Conservation (phyloP, 2,888 invertebrate species). For the Melanophora roralis region DNA sequence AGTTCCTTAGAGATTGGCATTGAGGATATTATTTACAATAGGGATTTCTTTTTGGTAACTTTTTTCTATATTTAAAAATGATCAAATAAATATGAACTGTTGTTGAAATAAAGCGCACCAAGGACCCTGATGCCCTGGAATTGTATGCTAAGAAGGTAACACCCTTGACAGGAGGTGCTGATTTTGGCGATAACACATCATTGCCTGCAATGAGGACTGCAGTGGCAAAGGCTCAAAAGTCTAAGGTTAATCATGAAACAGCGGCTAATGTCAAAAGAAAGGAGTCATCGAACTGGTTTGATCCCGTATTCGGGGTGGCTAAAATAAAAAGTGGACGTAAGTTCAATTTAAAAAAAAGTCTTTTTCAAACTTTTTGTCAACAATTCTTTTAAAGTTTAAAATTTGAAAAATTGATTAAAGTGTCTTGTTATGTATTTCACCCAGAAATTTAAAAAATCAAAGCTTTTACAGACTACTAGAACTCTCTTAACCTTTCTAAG, state of each 20-base stretch:
- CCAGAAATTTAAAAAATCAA: too few species aligned
- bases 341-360: constrained; percentile 37
- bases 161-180: constrained; percentile 51
- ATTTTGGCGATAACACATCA: constrained; percentile 56
- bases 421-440: too few species aligned
- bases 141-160: constrained; percentile 81
- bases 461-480: too few species aligned
- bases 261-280: constrained; percentile 71
- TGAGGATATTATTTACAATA: constrained; percentile 82
- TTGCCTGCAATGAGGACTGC: constrained; percentile 17
- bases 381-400: too few species aligned
- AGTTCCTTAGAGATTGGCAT: constrained; percentile 81
- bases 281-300: constrained; percentile 78
- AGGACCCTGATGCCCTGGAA: constrained; percentile 80
- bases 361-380: too few species aligned
- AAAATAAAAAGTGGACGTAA: constrained; percentile 80
- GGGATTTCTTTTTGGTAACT: constrained; percentile 81
- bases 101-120: constrained; percentile 79
- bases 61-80: too few species aligned
- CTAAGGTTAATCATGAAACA: constrained; percentile 69
- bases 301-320: constrained; percentile 79
- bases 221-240: constrained; percentile 51
- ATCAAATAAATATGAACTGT: too few species aligned
- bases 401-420: too few species aligned
- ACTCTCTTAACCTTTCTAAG: too few species aligned